These are phyloP conservation scores for Plagodis pulveraria DNA, from an alignment of 2,888 invertebrate species.

Conservation along the genomic window DNA sequence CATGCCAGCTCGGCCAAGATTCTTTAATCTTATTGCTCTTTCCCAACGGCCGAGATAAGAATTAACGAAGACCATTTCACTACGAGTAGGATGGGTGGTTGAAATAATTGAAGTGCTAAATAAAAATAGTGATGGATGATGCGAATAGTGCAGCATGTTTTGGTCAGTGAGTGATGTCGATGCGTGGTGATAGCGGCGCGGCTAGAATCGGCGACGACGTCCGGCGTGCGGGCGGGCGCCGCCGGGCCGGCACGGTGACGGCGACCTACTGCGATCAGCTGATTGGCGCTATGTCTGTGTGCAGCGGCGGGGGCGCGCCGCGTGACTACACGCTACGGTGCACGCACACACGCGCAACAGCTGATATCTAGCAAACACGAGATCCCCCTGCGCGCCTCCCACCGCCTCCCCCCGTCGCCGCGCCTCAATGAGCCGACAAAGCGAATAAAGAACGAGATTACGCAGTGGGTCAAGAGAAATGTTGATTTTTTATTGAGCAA, in stretches of 20 bases:
- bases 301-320: constrained; percentile 49
- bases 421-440: constrained; percentile 16
- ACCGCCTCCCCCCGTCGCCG: constrained; percentile 5
- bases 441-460: constrained; percentile 19
- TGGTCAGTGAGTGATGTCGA: constrained; percentile 33
- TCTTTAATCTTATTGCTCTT: constrained; percentile 13
- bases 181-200: constrained; percentile 19
- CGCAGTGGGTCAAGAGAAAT: constrained; percentile 30
- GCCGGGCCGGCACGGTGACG: constrained; percentile 36
- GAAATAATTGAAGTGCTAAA: constrained; percentile 4
- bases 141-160: constrained; percentile 23
- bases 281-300: constrained; percentile 58
- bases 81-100: constrained; percentile 10
- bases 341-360: constrained; percentile 49
- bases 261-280: constrained; percentile 77
- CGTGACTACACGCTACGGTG: constrained; percentile 26
- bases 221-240: no score
- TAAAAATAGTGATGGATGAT: constrained; percentile 18
- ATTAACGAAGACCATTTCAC: constrained; percentile 12
- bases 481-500: constrained; percentile 24
- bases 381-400: constrained; percentile 6
- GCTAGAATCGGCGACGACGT: no score
- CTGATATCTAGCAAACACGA: constrained; percentile 45
- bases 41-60: constrained; percentile 6
- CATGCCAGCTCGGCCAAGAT: constrained; percentile 23